These are phyloP conservation scores for Plutomurus gul DNA, from an alignment of 1,140 invertebrate species.

Conservation along the genomic window DNA sequence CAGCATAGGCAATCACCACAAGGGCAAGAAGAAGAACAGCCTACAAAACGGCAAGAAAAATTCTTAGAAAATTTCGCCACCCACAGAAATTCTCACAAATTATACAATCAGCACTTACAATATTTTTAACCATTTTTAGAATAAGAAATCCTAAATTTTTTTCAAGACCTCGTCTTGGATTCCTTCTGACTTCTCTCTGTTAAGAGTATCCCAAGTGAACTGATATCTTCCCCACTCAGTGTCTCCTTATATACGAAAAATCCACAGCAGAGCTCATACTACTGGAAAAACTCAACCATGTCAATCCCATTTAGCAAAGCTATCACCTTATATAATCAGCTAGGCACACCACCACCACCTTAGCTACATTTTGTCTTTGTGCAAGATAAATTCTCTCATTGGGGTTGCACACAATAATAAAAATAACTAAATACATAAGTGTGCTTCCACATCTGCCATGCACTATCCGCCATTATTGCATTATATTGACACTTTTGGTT, in stretches of 20 bases:
- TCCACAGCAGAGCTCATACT: neutral
- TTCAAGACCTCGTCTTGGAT: neutral
- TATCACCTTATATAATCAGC: neutral
- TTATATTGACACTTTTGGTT: neutral
- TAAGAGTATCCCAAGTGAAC: neutral
- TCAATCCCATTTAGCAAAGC: constrained; percentile 18
- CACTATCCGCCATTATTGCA: neutral
- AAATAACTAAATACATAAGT: neutral
- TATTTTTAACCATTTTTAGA: neutral
- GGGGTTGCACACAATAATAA: neutral
- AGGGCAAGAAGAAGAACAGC: constrained; percentile 18
- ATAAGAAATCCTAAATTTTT: neutral
- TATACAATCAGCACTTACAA: neutral
- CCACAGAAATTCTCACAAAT: neutral
- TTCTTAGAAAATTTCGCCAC: neutral
- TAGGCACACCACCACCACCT: neutral
- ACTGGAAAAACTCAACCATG: constrained; percentile 15
- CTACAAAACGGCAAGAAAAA: neutral
- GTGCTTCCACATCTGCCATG: no score
- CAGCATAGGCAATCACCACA: neutral
- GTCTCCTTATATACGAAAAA: constrained; percentile 14
- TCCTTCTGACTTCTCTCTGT: neutral
- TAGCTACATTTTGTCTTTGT: no score
- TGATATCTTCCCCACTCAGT: neutral
- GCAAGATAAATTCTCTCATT: no score